Evolutionary conservation across 2,888 invertebrate genomes (phyloP), one percentile per base, ranked within the genome.

Genomic region (Apantesis nais): DNA sequence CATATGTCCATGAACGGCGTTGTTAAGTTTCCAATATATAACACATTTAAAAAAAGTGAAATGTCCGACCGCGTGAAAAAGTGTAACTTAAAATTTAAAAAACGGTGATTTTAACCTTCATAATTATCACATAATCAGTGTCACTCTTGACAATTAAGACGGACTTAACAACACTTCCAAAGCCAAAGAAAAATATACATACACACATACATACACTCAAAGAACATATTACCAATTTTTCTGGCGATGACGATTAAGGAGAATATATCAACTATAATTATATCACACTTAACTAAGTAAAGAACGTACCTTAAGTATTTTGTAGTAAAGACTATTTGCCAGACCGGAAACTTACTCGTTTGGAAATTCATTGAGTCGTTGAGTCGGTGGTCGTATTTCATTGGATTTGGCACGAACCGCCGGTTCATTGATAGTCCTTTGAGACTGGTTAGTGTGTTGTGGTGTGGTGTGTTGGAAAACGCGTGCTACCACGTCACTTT

Each of bases 401-500:
- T 71, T 71, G 67, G 66, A 73, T 78, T 76, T 78, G 73, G 71
- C 73, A 71, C 71, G 74, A 72, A 34, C 61, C 71, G 55, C n/a
- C 66, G 62, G 60, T 73, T 75, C 80, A 82, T 78, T 80, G 78
- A 81, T 82, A 62, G 67, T 78, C 77, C 78, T 78, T 68, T 19
- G 25, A 68, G 78, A 81, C 81, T 75, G 78, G 81, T 81, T 71
- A 39, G 25, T 39, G 62, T n/a, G n/a, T n/a, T n/a, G n/a, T n/a
- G n/a, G n/a, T n/a, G n/a, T n/a, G n/a, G n/a, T n/a, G n/a, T n/a
- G n/a, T 60, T n/a, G 62, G 69, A 66, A 67, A 72, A 69, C 66
- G 48, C 66, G 34, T 66, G 61, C 44, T 67, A 61, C 65, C 12
- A 31, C 52, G 66, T 72, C 44, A 63, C n/a, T 52, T 72, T 31